A percentile compares a stretch with the other conserved stretches of the same genome.
Conservation (phyloP, 2,113 vertebrate genomes). For the Erythrocercus mccallii region DNA sequence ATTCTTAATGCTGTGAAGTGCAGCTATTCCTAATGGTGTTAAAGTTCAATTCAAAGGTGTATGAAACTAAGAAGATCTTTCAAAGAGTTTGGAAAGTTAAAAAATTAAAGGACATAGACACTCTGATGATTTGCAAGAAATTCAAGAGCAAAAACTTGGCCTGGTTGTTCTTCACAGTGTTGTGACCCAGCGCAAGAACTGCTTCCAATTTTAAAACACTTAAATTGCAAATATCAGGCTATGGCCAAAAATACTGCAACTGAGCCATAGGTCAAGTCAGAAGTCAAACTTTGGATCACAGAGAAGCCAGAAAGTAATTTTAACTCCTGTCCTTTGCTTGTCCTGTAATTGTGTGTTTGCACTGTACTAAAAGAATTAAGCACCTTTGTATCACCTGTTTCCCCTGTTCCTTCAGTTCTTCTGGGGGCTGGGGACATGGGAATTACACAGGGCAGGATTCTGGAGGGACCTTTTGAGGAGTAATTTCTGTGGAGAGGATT, state of each 20-base stretch:
- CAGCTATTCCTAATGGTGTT: background rate
- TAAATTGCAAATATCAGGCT: background rate
- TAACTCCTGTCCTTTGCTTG: background rate
- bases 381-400: background rate
- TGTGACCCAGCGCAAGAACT: background rate
- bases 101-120: background rate
- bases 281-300: background rate
- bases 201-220: background rate
- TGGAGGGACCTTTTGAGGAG: background rate
- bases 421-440: background rate
- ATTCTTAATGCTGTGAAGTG: background rate
- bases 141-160: background rate
- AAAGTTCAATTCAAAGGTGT: background rate
- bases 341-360: background rate
- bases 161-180: background rate
- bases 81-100: background rate
- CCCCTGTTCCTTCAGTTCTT: background rate
- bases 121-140: background rate
- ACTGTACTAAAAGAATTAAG: background rate
- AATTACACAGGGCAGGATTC: background rate
- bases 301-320: background rate
- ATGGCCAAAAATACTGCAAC: background rate
- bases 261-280: background rate
- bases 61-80: background rate
- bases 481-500: background rate